These are phyloP conservation scores for Epinephelus moara DNA, from an alignment of 2,113 vertebrate genomes.

Conservation along the genomic window DNA sequence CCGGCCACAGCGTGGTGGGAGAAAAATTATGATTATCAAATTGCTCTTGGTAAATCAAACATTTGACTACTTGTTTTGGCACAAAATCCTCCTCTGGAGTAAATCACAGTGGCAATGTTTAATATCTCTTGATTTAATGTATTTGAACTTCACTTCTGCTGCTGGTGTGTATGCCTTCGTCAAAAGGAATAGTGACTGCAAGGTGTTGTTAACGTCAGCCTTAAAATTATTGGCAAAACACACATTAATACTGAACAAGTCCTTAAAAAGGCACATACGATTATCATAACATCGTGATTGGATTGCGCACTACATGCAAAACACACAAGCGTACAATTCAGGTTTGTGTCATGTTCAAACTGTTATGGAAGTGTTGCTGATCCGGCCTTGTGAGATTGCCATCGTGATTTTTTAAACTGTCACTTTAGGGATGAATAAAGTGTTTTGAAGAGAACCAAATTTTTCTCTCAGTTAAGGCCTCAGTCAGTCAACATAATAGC, in stretches of 20 bases:
- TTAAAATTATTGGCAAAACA: background rate
- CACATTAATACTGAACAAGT: background rate
- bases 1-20: no score
- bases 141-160: background rate
- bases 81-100: background rate
- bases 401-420: background rate
- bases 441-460: background rate
- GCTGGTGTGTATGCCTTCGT: background rate
- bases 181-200: background rate
- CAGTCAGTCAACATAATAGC: constrained; percentile 15
- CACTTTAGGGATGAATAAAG: background rate
- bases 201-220: background rate
- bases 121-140: background rate
- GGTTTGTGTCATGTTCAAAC: background rate
- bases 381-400: background rate
- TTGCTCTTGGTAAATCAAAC: background rate
- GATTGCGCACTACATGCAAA: background rate
- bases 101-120: background rate
- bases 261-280: background rate
- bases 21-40: background rate
- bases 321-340: background rate
- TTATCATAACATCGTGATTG: background rate
- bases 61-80: background rate
- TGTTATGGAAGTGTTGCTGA: background rate
- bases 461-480: background rate